Evolutionary conservation across 1,140 invertebrate genomes (phyloP).

Genomic region (Tetragnatha versicolor): DNA sequence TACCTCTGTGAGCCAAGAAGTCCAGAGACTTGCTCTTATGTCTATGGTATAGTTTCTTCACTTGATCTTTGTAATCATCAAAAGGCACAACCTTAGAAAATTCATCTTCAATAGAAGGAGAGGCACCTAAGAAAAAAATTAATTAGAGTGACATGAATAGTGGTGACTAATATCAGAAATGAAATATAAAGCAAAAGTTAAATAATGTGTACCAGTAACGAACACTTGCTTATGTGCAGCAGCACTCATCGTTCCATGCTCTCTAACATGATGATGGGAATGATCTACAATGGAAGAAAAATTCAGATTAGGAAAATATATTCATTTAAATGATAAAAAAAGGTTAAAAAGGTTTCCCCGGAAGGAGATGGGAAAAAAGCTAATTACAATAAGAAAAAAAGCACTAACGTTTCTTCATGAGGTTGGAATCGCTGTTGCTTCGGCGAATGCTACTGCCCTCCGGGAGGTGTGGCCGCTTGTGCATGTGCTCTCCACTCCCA

Average conservation of each 20-base stretch:
- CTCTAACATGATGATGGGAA: background rate
- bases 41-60: constrained; percentile 26
- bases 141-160: background rate
- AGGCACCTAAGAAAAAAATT: constrained; percentile 21
- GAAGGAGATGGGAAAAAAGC: background rate
- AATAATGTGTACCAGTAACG: constrained; percentile 25
- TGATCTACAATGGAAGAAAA: constrained; percentile 7
- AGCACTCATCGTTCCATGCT: background rate
- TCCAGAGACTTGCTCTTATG: constrained; percentile 57
- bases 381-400: background rate
- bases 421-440: constrained; percentile 42
- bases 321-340: background rate
- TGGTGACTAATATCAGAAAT: background rate
- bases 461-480: constrained; percentile 4
- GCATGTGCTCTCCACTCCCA: constrained; percentile 43
- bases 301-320: background rate
- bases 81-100: constrained; percentile 33
- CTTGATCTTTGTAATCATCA: constrained; percentile 41
- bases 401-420: constrained; percentile 24
- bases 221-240: constrained; percentile 35
- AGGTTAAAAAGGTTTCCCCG: background rate
- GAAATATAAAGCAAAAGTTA: background rate
- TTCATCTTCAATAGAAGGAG: constrained; percentile 40
- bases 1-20: constrained; percentile 52
- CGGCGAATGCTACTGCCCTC: constrained; percentile 12